These are phyloP conservation scores for Percopsis transmontana DNA, from an alignment of 2,113 vertebrate species.

Conservation along the genomic window DNA sequence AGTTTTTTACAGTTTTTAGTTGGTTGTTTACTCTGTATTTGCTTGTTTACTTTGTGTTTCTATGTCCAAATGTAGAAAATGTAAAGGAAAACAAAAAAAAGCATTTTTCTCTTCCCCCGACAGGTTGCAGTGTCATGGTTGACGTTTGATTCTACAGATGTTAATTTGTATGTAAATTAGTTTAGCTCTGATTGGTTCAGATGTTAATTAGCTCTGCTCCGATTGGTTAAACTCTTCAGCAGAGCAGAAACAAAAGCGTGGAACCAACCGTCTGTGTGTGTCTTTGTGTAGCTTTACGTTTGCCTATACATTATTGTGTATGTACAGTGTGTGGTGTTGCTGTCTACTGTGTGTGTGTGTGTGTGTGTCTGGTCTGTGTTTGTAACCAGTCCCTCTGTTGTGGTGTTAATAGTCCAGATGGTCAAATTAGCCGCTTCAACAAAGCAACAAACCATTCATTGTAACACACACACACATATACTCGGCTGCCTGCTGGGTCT, in stretches of 20 bases:
- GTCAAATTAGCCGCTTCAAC: constrained; percentile 77
- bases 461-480: constrained; percentile 40
- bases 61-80: constrained; percentile 5
- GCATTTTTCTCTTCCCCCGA: constrained; percentile 8
- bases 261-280: constrained; percentile 7
- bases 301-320: constrained; percentile 1
- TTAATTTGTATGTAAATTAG: constrained; percentile 50
- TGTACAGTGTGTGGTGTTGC: neutral
- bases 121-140: constrained; percentile 43
- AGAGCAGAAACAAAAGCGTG: constrained; percentile 19
- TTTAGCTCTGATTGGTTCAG: constrained; percentile 40
- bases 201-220: constrained; percentile 50
- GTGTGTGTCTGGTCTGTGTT: constrained; percentile 10
- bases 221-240: constrained; percentile 42
- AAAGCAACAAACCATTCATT: constrained; percentile 76
- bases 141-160: constrained; percentile 48
- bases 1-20: constrained; percentile 6
- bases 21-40: constrained; percentile 20
- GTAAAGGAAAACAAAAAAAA: neutral
- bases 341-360: constrained; percentile 1
- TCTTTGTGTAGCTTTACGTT: neutral
- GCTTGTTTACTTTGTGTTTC: constrained; percentile 16
- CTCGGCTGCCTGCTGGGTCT: constrained; percentile 62
- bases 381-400: constrained; percentile 69
- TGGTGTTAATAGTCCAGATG: constrained; percentile 72